Percentiles rank a stretch among this genome's conserved stretches.
Evolutionary conservation across 2,888 invertebrate species (phyloP).

Genomic region (Mayetiola destructor): DNA sequence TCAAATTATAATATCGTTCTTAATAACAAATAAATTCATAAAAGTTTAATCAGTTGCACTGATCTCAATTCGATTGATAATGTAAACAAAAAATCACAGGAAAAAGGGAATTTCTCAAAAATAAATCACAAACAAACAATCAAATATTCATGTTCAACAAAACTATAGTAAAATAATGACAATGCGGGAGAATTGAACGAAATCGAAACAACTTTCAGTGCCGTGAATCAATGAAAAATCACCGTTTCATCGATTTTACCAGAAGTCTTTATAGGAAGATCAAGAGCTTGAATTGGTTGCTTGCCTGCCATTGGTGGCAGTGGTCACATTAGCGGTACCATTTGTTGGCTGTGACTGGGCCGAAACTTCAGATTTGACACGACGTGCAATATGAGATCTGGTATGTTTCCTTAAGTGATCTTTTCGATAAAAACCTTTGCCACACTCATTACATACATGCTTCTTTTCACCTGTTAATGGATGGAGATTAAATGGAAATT

Average conservation of each 20-base stretch:
- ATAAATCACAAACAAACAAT: too few relatives aligned
- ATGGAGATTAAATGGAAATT: not conserved
- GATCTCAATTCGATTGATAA: too few relatives aligned
- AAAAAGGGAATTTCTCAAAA: too few relatives aligned
- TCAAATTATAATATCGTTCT: too few relatives aligned
- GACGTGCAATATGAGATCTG: slow-evolving; percentile 67
- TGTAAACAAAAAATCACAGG: too few relatives aligned
- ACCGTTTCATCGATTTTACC: slow-evolving; percentile 24
- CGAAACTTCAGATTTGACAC: slow-evolving; percentile 71
- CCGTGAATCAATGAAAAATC: not conserved
- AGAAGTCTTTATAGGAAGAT: slow-evolving; percentile 39
- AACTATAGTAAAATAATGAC: too few relatives aligned
- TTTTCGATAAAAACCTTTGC: slow-evolving; percentile 80
- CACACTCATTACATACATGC: slow-evolving; percentile 75
- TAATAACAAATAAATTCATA: too few relatives aligned
- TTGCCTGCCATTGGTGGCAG: slow-evolving; percentile 35
- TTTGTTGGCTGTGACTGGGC: slow-evolving; percentile 38
- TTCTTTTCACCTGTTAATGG: slow-evolving; percentile 53
- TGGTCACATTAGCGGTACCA: not conserved
- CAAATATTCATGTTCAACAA: too few relatives aligned
- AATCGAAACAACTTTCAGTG: not conserved
- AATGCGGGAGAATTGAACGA: too few relatives aligned
- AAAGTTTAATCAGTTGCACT: too few relatives aligned
- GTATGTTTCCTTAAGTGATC: slow-evolving; percentile 77
- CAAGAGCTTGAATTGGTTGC: slow-evolving; percentile 29